These are phyloP conservation scores for Oostethus manadensis DNA, from an alignment of 2,113 vertebrate genomes.

Conservation along the genomic window DNA sequence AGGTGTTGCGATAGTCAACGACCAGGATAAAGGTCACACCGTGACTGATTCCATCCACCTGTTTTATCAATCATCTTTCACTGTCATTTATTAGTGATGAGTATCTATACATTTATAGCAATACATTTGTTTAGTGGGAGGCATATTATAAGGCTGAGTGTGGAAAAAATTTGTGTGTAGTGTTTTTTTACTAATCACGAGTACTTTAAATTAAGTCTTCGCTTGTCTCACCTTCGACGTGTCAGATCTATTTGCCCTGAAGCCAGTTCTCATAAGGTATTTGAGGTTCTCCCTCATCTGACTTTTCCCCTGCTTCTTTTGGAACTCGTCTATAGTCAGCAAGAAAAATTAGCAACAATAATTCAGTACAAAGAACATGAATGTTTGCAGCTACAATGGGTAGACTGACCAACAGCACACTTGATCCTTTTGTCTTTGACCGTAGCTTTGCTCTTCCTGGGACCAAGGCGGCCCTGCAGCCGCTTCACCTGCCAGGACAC, in stretches of 20 bases:
- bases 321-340: conserved; percentile 62
- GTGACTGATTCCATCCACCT: too few relatives aligned
- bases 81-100: too few relatives aligned
- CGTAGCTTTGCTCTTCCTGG: conserved; percentile 59
- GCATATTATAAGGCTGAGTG: too few relatives aligned
- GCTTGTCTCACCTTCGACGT: conserved; percentile 53
- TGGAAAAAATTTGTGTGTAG: too few relatives aligned
- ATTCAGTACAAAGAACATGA: background rate
- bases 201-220: too few relatives aligned
- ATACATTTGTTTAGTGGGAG: too few relatives aligned
- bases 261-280: conserved; percentile 52
- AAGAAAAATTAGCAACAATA: background rate
- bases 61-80: too few relatives aligned
- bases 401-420: conserved; percentile 65
- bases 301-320: conserved; percentile 65
- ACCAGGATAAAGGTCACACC: too few relatives aligned
- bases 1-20: too few relatives aligned
- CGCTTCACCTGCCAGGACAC: conserved; percentile 59
- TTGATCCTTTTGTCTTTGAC: conserved; percentile 71
- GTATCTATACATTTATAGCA: too few relatives aligned
- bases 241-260: conserved; percentile 37
- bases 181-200: too few relatives aligned
- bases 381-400: too few relatives aligned
- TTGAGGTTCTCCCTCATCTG: conserved; percentile 59
- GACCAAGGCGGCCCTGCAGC: conserved; percentile 52